A percentile compares a stretch with the other conserved stretches of the same genome.
phyloP scores from a whole-genome alignment of 2,888 invertebrate species.

The Agelastica alni region DNA sequence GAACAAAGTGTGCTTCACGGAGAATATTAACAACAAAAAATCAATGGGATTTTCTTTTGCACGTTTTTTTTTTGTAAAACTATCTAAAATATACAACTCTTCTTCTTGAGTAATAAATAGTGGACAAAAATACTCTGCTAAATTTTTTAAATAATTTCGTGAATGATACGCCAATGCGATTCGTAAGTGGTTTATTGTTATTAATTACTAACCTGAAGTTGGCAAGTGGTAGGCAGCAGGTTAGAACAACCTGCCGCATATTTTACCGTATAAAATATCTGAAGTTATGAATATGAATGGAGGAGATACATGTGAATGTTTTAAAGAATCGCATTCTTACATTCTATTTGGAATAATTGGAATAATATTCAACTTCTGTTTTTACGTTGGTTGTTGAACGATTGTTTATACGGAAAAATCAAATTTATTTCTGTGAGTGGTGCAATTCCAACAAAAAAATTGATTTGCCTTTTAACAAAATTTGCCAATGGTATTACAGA shows the following conservation, averaged over 20 bases:
- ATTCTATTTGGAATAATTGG: slow-evolving; percentile 18
- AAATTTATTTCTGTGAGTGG: too few relatives aligned
- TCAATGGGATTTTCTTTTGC: background rate
- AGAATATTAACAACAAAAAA: background rate
- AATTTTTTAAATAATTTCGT: background rate
- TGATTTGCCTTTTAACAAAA: too few relatives aligned
- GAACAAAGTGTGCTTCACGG: background rate
- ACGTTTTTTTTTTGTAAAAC: background rate
- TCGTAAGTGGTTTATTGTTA: slow-evolving; percentile 28
- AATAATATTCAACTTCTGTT: slow-evolving; percentile 21
- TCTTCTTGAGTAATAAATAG: too few relatives aligned
- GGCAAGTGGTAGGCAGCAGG: slow-evolving; percentile 28
- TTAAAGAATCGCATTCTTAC: slow-evolving; percentile 11
- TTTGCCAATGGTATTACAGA: too few relatives aligned
- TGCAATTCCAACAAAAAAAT: too few relatives aligned
- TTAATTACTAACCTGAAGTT: slow-evolving; percentile 24
- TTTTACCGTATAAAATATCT: slow-evolving; percentile 38
- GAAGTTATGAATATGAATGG: slow-evolving; percentile 32
- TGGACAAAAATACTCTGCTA: background rate
- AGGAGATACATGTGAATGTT: slow-evolving; percentile 18
- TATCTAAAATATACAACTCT: too few relatives aligned
- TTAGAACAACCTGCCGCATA: slow-evolving; percentile 40
- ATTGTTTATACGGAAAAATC: too few relatives aligned
- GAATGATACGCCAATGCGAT: background rate
- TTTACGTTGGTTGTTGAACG: too few relatives aligned